Evolutionary conservation across 2,888 invertebrate genomes (phyloP).

Genomic region (Hanleya hanleyi): DNA sequence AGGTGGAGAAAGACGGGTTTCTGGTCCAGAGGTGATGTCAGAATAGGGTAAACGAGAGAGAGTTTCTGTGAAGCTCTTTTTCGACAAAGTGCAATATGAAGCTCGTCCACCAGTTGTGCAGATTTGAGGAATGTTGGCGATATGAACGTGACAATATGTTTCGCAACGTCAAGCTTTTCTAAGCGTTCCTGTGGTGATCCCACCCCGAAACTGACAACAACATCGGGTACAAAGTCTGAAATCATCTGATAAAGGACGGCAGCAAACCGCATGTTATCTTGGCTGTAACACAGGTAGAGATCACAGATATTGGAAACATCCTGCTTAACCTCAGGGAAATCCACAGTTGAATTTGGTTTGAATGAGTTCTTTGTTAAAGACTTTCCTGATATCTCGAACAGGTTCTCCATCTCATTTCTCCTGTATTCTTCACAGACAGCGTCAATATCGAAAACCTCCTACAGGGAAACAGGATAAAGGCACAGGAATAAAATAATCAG

Average conservation of each 20-base stretch:
- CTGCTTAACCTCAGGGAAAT: too few relatives aligned
- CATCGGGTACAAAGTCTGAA: constrained; percentile 11
- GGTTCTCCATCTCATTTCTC: neutral
- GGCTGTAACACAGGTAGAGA: constrained; percentile 33
- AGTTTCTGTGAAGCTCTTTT: constrained; percentile 43
- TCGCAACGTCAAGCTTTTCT: constrained; percentile 49
- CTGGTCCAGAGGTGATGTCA: constrained; percentile 19
- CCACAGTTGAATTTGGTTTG: too few relatives aligned
- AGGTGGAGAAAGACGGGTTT: constrained; percentile 45
- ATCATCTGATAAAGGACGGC: constrained; percentile 23
- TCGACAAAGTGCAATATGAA: constrained; percentile 57
- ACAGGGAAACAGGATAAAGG: too few relatives aligned
- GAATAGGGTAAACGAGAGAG: constrained; percentile 49
- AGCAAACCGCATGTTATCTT: constrained; percentile 31
- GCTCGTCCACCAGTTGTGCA: constrained; percentile 54
- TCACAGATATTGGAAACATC: neutral
- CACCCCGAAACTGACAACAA: constrained; percentile 35
- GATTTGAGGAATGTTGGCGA: constrained; percentile 55
- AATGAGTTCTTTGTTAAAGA: neutral
- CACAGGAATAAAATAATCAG: too few relatives aligned
- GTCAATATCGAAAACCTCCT: neutral
- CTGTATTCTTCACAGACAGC: neutral
- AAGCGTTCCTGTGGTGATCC: constrained; percentile 37
- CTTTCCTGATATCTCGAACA: neutral
- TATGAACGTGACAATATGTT: constrained; percentile 56